phyloP scores from a whole-genome alignment of 1,140 invertebrate genomes.

The Holcopasites calliopsidis region DNA sequence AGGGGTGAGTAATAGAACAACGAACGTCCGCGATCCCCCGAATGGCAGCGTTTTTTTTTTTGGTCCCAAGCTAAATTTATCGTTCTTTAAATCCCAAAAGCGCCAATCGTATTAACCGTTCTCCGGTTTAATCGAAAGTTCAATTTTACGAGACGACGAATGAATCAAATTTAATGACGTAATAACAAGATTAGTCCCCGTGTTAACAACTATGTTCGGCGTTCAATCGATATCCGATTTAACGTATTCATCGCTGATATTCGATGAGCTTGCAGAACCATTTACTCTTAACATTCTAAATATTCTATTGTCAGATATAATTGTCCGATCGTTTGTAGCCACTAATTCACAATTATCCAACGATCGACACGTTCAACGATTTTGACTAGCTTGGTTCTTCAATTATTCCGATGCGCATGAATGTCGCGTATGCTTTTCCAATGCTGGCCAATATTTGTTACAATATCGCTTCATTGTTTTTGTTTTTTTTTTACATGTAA shows the following conservation, averaged over 20 bases:
- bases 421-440: no score
- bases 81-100: conserved; percentile 25
- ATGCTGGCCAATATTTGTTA: no score
- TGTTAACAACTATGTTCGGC: conserved; percentile 20
- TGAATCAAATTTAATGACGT: conserved; percentile 34
- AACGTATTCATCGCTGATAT: not conserved
- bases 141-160: conserved; percentile 41
- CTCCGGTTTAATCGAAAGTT: conserved; percentile 40
- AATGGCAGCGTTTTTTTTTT: conserved; percentile 28
- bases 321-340: no score
- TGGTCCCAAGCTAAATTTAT: conserved; percentile 6
- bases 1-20: not conserved
- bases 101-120: conserved; percentile 15
- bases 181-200: conserved; percentile 7
- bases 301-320: no score
- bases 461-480: no score
- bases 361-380: no score
- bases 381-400: no score
- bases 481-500: no score
- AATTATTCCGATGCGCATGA: no score
- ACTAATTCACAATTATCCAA: no score
- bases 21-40: not conserved
- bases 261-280: not conserved
- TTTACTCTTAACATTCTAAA: not conserved
- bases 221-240: conserved; percentile 24